These are phyloP conservation scores for Spilosoma lubricipeda DNA, from an alignment of 2,888 invertebrate genomes.

Conservation along the genomic window DNA sequence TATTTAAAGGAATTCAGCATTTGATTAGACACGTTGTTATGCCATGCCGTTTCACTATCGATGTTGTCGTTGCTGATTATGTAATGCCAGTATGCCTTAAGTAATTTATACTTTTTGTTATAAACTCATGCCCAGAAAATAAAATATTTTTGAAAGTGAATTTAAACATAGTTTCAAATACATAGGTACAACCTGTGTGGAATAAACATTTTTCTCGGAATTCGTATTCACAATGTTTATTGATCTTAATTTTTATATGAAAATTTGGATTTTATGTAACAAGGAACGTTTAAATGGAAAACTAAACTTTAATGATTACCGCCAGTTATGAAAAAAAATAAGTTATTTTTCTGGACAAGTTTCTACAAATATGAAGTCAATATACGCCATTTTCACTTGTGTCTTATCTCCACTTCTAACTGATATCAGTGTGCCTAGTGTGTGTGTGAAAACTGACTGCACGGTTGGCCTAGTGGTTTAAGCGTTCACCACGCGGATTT, in stretches of 20 bases:
- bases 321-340: neutral
- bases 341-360: slow-evolving; percentile 19
- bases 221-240: neutral
- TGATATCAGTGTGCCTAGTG: neutral
- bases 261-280: neutral
- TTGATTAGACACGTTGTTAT: slow-evolving; percentile 60
- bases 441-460: no score
- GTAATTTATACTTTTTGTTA: neutral
- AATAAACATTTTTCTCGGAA: neutral
- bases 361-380: neutral
- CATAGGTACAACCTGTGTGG: neutral
- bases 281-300: neutral
- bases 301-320: neutral
- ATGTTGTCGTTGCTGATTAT: slow-evolving; percentile 38
- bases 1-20: slow-evolving; percentile 84
- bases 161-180: neutral
- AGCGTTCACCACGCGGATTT: no score
- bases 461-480: no score
- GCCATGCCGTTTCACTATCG: slow-evolving; percentile 42
- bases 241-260: neutral
- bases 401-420: neutral
- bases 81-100: slow-evolving; percentile 31
- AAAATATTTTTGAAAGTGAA: neutral
- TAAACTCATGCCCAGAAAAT: neutral
- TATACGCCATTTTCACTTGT: neutral